Base-by-base conservation (phyloP, 2,113 vertebrate genomes). In the Pollachius pollachius region DNA sequence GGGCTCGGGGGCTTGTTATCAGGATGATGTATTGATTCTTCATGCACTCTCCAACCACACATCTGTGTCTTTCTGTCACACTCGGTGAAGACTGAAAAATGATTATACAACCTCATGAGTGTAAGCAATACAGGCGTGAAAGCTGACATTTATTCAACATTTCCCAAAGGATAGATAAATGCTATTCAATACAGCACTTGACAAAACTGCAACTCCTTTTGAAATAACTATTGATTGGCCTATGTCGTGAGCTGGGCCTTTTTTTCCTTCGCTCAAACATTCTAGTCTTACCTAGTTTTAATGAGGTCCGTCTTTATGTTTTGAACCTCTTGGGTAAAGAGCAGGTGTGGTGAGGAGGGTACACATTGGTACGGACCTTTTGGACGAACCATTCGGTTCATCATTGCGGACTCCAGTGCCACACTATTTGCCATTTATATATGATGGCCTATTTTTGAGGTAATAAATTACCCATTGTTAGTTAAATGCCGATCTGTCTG, bases 11-110 rank as follows among this genome's bases (percentile, higher is more conserved):
- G 37, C 12, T 80, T 64, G 27, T 70, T 76, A 61, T 82, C 65
- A 65, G 59, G 69, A 79, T 73, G 77, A 76, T 65, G 52, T 72
- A 79, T 77, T 64, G 57, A 81, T 84, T 64, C 52, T 54, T 63
- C 54, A 54, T 37, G 30, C 52, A 72, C 27, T 23, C 34, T 64
- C 65, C 70, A 5, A 34, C 30, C 66, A 66, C 62, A 7, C 65
- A 67, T 79, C 70, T 62, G 23, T 64, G 41, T 48, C 66, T 75
- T 70, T 27, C 57, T 64, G 66, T 78, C 71, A 71, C 65, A 78
- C 65, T 41, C 69, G 19, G 58, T 77, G 66, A 72, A 48, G 68
- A 64, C 62, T 68, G 67, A 76, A 76, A 65, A 78, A 70, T 52
- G 2, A 81, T 70, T 41, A 70, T 54, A 1, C 0, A 59, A 58